These are phyloP conservation scores for Eurytoma adleriae DNA, from an alignment of 2,888 invertebrate genomes.

Conservation along the genomic window DNA sequence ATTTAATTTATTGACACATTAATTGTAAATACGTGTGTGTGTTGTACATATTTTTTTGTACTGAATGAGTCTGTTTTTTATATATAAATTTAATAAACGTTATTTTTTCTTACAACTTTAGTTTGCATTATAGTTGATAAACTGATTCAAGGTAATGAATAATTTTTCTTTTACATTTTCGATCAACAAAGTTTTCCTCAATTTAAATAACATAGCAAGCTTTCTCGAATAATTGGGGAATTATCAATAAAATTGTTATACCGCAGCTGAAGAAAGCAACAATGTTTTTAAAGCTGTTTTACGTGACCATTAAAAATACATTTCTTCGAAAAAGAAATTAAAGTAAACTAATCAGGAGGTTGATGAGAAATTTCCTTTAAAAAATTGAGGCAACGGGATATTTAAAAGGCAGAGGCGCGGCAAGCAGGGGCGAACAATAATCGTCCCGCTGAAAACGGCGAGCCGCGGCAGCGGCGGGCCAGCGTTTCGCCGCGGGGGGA, in stretches of 20 bases:
- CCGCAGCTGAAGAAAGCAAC: too few relatives aligned
- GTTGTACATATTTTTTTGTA: too few relatives aligned
- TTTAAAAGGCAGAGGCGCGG: not conserved
- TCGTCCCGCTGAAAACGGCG: conserved; percentile 25
- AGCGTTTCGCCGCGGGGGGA: conserved; percentile 11
- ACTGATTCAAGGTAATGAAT: not conserved
- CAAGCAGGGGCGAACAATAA: conserved; percentile 19
- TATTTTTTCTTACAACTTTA: not conserved
- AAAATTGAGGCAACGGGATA: too few relatives aligned
- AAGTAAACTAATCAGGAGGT: too few relatives aligned
- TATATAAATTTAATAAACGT: not conserved
- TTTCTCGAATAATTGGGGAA: too few relatives aligned
- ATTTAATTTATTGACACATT: conserved; percentile 46
- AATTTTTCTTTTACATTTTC: not conserved
- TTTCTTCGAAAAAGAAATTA: not conserved
- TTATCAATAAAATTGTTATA: too few relatives aligned
- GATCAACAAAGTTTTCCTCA: not conserved
- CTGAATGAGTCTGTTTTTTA: too few relatives aligned
- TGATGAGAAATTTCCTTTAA: too few relatives aligned
- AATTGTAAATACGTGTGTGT: not conserved
- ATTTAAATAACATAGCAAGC: too few relatives aligned
- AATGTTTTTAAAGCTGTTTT: not conserved
- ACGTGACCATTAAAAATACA: too few relatives aligned
- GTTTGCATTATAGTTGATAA: too few relatives aligned
- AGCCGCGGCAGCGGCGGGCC: conserved; percentile 8